A percentile compares a stretch with the other conserved stretches of the same genome.
These are phyloP conservation scores for Drosophila formosana DNA, from an alignment of 2,888 invertebrate species.

Conservation along the genomic window DNA sequence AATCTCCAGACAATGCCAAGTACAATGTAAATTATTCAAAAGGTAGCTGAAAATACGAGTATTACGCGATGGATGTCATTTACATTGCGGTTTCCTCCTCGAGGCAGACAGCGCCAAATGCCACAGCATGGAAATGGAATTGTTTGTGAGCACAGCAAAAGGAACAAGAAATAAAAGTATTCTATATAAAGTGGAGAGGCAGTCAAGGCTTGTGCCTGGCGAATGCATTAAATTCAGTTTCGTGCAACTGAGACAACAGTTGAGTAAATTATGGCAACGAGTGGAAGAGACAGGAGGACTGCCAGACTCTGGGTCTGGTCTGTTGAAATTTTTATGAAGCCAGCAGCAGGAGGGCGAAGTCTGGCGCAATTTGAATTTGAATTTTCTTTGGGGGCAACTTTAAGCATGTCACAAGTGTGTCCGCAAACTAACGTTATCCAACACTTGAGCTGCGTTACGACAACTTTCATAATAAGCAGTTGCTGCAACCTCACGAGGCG, in stretches of 20 bases:
- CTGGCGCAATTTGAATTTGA: slow-evolving; percentile 51
- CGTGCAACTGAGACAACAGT: slow-evolving; percentile 77
- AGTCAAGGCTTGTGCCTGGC: slow-evolving; percentile 54
- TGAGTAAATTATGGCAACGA: slow-evolving; percentile 75
- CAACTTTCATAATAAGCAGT: slow-evolving; percentile 16
- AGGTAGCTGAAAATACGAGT: slow-evolving; percentile 66
- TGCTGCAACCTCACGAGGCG: slow-evolving; percentile 10
- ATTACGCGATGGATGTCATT: slow-evolving; percentile 74
- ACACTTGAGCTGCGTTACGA: slow-evolving; percentile 33
- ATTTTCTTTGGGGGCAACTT: slow-evolving; percentile 46
- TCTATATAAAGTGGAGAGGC: neutral
- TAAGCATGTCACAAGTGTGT: slow-evolving; percentile 37
- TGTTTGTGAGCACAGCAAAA: slow-evolving; percentile 32
- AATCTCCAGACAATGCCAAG: slow-evolving; percentile 70
- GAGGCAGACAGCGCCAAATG: slow-evolving; percentile 35
- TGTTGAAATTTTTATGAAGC: slow-evolving; percentile 73
- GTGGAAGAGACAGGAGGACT: slow-evolving; percentile 19
- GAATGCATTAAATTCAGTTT: slow-evolving; percentile 77
- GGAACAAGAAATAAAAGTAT: slow-evolving; percentile 5
- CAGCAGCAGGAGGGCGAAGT: slow-evolving; percentile 2
- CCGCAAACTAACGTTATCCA: slow-evolving; percentile 42
- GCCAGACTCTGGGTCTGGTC: slow-evolving; percentile 15
- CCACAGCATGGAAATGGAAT: slow-evolving; percentile 55
- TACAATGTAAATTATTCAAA: slow-evolving; percentile 75
- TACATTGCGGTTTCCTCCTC: slow-evolving; percentile 54